A percentile compares a stretch with the other conserved stretches of the same genome.
Evolutionary conservation across 2,797 vertebrate genomes (phyloP).

Genomic region (Pseudocheirus occidentalis): DNA sequence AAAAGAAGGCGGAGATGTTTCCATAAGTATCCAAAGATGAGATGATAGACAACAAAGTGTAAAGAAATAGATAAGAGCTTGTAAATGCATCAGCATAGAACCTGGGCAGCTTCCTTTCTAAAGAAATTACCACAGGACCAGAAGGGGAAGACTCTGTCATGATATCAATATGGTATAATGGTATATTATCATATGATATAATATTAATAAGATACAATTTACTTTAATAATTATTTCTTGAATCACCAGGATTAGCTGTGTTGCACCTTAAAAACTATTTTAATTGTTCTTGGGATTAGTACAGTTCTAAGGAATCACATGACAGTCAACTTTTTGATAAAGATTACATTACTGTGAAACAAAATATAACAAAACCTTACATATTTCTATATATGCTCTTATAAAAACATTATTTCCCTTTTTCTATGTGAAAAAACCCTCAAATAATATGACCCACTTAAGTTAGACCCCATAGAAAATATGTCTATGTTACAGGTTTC

Average conservation of each 20-base stretch:
- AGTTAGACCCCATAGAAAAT: constrained; percentile 4
- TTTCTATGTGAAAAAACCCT: constrained; percentile 17
- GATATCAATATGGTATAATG: background rate
- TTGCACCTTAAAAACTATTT: background rate
- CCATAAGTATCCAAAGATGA: background rate
- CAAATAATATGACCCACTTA: background rate
- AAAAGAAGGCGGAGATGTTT: too few relatives aligned
- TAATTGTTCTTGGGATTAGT: background rate
- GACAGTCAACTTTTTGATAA: background rate
- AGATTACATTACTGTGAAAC: background rate
- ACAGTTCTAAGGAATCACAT: background rate
- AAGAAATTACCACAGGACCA: background rate
- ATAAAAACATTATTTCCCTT: background rate
- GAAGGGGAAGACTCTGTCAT: too few relatives aligned
- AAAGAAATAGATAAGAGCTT: background rate
- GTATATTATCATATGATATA: background rate
- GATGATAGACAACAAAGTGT: too few relatives aligned
- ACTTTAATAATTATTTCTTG: background rate
- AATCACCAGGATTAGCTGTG: background rate
- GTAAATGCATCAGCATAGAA: background rate
- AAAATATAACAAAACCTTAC: background rate
- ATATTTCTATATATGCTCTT: background rate
- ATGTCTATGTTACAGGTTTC: constrained; percentile 23
- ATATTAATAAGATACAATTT: background rate
- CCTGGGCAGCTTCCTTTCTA: background rate